Evolutionary conservation across 2,797 vertebrate genomes (phyloP), one percentile per base, ranked within the genome.

Genomic region (Neopelma chrysocephalum): DNA sequence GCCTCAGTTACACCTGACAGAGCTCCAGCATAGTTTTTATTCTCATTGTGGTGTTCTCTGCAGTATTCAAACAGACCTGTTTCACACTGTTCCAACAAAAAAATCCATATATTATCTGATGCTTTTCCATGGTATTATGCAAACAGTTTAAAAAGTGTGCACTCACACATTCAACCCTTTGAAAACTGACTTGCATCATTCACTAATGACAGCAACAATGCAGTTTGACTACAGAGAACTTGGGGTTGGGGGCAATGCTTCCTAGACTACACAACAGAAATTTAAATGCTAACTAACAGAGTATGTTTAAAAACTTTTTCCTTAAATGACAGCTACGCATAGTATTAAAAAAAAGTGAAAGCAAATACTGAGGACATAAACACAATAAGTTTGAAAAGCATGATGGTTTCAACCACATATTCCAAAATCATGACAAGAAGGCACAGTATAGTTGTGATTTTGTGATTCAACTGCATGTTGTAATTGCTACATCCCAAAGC

Each of bases 1-100:
- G 97, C 97, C 92, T 98, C 97, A 97, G 94, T 97, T 97, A 93
- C 96, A 98, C 95, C 94, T 94, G 96, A 97, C 92, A 71, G 98
- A 97, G 93, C 96, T 98, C 89, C 89, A 94, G 92, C 87, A 94
- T 81, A 96, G 97, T 97, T 98, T 98, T 98, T 95, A 94, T 98
- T 98, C 98, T 96, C 96, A 97, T 97, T 97, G 96, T 91, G 97
- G 91, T 96, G 94, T 97, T 98, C 98, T 97, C 95, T 97, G 95
- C 95, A 96, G 93, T 91, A 97, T 95, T 97, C 93, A 98, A 97
- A 97, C 82, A 95, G 97, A 97, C 97, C 96, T 96, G 97, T 98
- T 97, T 97, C 94, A 97, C 97, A 93, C 97, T 95, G 97, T 97
- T 98, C 86, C 96, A 97, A 96, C 97, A 97, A 92, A 94, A 97